Evolutionary conservation across 2,888 invertebrate species (phyloP).

Genomic region (Harpagoxenus sublaevis): DNA sequence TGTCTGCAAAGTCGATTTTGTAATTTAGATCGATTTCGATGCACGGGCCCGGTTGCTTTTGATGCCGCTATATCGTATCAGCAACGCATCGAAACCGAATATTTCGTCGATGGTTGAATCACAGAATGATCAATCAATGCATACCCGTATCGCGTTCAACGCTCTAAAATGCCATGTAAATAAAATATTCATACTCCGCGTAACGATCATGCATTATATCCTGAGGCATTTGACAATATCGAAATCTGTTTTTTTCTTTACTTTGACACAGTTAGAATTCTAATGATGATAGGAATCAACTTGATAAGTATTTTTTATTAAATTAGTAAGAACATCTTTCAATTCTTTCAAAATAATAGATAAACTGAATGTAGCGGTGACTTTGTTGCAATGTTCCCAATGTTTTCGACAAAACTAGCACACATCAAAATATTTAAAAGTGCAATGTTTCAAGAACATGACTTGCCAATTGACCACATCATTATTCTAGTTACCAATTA

Average conservation of each 20-base stretch:
- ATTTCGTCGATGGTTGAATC: conserved; percentile 20
- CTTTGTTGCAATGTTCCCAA: background rate
- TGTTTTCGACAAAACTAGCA: background rate
- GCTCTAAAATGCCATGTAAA: conserved; percentile 6
- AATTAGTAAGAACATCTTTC: background rate
- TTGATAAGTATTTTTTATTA: background rate
- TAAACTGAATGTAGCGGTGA: background rate
- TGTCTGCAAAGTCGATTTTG: conserved; percentile 69
- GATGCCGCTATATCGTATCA: conserved; percentile 34
- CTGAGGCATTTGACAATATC: background rate
- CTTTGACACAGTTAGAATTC: background rate
- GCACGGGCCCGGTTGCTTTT: conserved; percentile 33
- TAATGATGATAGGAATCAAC: background rate
- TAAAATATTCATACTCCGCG: conserved; percentile 30
- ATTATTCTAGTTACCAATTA: background rate
- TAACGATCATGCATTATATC: background rate
- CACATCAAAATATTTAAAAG: conserved; percentile 1
- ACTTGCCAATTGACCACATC: background rate
- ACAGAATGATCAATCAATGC: conserved; percentile 21
- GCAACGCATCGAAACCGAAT: conserved; percentile 39
- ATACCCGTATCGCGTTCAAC: conserved; percentile 14
- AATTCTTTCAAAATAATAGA: background rate
- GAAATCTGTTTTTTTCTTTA: background rate
- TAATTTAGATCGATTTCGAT: conserved; percentile 21
- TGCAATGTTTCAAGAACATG: background rate